Percentiles rank a stretch among this genome's conserved stretches.
Conservation (phyloP, 1,140 invertebrate genomes). For the Melipona quadrifasciata region DNA sequence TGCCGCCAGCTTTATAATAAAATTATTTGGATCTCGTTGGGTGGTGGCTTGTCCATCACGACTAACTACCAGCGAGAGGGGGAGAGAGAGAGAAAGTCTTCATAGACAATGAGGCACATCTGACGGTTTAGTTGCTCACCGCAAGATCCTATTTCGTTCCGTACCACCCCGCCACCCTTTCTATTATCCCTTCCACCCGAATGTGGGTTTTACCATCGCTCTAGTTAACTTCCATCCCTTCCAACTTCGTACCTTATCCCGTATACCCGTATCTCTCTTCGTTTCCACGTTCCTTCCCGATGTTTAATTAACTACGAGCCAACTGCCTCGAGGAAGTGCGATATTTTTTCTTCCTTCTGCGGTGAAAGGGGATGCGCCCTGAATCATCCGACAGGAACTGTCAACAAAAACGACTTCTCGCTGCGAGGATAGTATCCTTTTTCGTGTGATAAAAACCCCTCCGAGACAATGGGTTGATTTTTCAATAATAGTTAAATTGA, state of each 20-base stretch:
- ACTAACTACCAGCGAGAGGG: slow-evolving; percentile 10
- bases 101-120: slow-evolving; percentile 57
- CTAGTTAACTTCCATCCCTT: slow-evolving; percentile 41
- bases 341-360: neutral
- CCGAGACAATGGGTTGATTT: no score
- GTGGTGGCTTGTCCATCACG: slow-evolving; percentile 44
- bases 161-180: slow-evolving; percentile 5
- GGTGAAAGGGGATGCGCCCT: neutral
- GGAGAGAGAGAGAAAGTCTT: neutral
- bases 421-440: no score
- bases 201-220: neutral
- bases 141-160: slow-evolving; percentile 66
- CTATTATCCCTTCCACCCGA: slow-evolving; percentile 37
- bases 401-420: no score
- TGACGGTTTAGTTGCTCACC: slow-evolving; percentile 54
- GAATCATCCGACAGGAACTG: neutral
- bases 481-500: no score
- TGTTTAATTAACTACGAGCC: slow-evolving; percentile 3
- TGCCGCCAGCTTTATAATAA: slow-evolving; percentile 34
- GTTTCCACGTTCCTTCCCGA: neutral
- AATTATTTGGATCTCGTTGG: slow-evolving; percentile 55
- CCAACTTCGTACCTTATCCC: neutral
- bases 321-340: neutral
- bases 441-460: no score
- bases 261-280: neutral